phyloP scores from a whole-genome alignment of 2,113 vertebrate species.

The Cyanocitta stelleri region DNA sequence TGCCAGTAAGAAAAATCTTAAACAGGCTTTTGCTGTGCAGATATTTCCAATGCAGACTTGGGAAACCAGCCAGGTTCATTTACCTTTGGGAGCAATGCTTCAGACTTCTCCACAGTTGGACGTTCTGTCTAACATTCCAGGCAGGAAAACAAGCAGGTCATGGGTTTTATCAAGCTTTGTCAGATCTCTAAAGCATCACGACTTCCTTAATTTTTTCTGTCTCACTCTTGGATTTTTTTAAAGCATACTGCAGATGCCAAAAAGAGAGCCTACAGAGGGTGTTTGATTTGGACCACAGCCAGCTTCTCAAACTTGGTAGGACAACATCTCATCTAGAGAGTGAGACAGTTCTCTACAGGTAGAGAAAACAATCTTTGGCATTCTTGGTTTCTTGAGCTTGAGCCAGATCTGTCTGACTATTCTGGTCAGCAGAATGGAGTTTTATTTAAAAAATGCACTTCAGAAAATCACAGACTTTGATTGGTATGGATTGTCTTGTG shows the following conservation, averaged over 20 bases:
- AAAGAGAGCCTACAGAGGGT: background rate
- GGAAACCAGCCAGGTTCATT: slow-evolving; percentile 6
- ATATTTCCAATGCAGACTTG: background rate
- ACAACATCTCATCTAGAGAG: background rate
- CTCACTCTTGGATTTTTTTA: background rate
- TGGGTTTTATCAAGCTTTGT: slow-evolving; percentile 22
- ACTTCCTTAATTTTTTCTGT: background rate
- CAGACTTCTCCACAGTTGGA: background rate
- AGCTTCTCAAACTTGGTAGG: background rate
- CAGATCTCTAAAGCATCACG: background rate
- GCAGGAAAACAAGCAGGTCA: background rate
- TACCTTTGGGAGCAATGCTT: slow-evolving; percentile 25
- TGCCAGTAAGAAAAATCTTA: slow-evolving; percentile 24
- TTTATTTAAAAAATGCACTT: background rate
- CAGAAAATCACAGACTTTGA: background rate
- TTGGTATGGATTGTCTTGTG: background rate
- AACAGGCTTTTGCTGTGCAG: background rate
- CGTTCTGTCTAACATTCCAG: background rate
- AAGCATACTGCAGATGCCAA: background rate
- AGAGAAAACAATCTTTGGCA: background rate
- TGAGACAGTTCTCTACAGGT: background rate
- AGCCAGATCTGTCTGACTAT: background rate
- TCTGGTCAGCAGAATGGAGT: background rate
- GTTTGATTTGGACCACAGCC: slow-evolving; percentile 12
- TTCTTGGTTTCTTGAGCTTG: background rate